A percentile compares a stretch with the other conserved stretches of the same genome.
These are phyloP conservation scores for Pinctada fucata DNA, from an alignment of 2,888 invertebrate species.

Conservation along the genomic window DNA sequence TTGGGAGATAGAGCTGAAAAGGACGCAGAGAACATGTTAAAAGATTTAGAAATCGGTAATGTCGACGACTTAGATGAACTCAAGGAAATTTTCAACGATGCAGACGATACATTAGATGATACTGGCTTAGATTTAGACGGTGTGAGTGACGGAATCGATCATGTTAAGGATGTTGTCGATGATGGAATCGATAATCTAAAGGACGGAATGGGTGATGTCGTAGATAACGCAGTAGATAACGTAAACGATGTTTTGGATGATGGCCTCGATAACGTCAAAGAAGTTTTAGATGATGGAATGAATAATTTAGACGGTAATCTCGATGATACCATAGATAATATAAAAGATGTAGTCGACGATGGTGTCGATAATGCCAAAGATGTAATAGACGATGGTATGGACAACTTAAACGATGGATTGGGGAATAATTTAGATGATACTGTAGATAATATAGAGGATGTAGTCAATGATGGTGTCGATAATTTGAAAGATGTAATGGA, in stretches of 20 bases:
- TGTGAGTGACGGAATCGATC: too few relatives aligned
- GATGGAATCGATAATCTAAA: conserved; percentile 30
- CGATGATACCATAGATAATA: neutral
- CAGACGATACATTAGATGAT: neutral
- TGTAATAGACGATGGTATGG: neutral
- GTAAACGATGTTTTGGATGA: conserved; percentile 6
- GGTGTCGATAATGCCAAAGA: neutral
- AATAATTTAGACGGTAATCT: conserved; percentile 26
- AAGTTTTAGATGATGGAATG: conserved; percentile 20
- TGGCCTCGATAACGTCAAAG: conserved; percentile 3
- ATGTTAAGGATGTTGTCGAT: conserved; percentile 21
- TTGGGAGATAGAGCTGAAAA: neutral
- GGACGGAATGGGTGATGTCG: neutral
- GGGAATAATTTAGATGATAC: neutral
- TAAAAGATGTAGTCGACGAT: neutral
- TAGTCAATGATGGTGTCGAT: neutral
- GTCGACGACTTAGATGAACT: conserved; percentile 4
- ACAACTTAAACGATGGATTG: neutral
- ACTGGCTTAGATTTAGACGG: neutral
- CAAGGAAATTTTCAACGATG: neutral
- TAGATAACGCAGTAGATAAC: neutral
- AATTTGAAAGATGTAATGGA: neutral
- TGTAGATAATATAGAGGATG: neutral
- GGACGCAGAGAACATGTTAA: neutral
- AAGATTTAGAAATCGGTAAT: neutral